Evolutionary conservation across 2,797 vertebrate species (phyloP).

Genomic region (Crocidura indochinensis): DNA sequence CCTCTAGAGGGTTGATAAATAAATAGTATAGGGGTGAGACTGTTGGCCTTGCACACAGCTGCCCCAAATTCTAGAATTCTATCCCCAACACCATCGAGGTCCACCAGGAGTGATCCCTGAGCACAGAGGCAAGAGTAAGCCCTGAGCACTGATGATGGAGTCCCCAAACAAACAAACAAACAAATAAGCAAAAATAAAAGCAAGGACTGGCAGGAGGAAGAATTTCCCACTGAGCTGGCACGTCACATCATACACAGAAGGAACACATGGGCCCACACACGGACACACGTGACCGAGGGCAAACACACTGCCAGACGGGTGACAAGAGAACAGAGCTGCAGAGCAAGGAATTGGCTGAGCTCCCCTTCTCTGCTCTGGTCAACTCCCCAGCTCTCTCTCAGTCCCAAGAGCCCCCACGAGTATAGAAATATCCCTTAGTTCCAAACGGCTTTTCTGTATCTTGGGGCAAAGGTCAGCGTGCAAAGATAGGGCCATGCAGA

Average conservation of each 20-base stretch:
- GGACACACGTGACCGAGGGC: not conserved
- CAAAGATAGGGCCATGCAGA: not conserved
- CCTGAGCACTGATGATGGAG: no score
- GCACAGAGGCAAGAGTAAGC: not conserved
- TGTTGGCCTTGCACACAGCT: no score
- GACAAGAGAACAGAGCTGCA: slow-evolving; percentile 39
- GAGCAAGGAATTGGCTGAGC: not conserved
- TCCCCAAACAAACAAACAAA: no score
- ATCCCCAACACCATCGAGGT: not conserved
- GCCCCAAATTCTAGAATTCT: no score
- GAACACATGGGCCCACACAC: not conserved
- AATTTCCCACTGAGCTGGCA: no score
- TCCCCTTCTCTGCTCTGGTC: not conserved
- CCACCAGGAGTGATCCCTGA: no score
- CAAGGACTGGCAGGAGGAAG: no score
- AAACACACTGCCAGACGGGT: not conserved
- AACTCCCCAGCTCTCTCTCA: slow-evolving; percentile 8
- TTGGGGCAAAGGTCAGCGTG: not conserved
- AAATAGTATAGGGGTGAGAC: no score
- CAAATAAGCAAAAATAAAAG: no score
- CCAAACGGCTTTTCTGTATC: slow-evolving; percentile 21
- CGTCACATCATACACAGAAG: no score
- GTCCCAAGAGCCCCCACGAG: no score
- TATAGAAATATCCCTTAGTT: not conserved
- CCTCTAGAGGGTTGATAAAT: no score